A percentile compares a stretch with the other conserved stretches of the same genome.
phyloP scores from a whole-genome alignment of 2,888 invertebrate species.

The Caenorhabditis imperialis region DNA sequence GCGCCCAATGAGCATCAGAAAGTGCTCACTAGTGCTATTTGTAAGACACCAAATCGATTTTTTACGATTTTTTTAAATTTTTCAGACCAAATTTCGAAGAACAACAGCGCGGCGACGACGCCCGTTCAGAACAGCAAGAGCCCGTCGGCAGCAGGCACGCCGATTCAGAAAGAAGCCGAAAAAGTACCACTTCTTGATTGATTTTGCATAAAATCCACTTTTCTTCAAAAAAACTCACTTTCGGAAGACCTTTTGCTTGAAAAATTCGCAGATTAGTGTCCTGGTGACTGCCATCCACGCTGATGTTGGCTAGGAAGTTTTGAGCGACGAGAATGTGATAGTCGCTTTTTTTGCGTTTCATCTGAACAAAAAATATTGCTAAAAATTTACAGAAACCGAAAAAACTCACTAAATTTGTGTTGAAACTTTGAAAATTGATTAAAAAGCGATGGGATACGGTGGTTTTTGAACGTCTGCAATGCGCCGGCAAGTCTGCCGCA shows the following conservation, averaged over 20 bases:
- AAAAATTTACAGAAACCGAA: background rate
- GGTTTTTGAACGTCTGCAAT: conserved; percentile 6
- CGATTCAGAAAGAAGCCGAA: no score
- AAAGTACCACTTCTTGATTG: no score
- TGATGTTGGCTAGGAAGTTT: conserved; percentile 94
- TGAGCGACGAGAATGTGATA: conserved; percentile 87
- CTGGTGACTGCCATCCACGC: conserved; percentile 89
- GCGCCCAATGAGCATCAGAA: conserved; percentile 10
- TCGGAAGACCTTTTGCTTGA: conserved; percentile 50
- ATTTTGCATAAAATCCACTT: background rate
- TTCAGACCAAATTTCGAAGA: no score
- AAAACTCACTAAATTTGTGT: background rate
- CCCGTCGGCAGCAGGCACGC: no score
- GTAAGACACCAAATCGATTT: no score
- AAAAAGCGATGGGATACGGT: background rate
- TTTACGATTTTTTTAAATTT: no score
- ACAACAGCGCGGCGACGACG: no score
- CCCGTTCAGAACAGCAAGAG: no score
- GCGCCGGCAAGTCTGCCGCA: conserved; percentile 8
- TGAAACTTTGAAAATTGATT: background rate
- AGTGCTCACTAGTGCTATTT: no score
- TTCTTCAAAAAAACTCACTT: conserved; percentile 15
- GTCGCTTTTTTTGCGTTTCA: conserved; percentile 51
- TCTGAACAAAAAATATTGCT: background rate
- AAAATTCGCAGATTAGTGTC: conserved; percentile 80